These are phyloP conservation scores for Eremobia ochroleuca DNA, from an alignment of 2,888 invertebrate species.

Conservation along the genomic window DNA sequence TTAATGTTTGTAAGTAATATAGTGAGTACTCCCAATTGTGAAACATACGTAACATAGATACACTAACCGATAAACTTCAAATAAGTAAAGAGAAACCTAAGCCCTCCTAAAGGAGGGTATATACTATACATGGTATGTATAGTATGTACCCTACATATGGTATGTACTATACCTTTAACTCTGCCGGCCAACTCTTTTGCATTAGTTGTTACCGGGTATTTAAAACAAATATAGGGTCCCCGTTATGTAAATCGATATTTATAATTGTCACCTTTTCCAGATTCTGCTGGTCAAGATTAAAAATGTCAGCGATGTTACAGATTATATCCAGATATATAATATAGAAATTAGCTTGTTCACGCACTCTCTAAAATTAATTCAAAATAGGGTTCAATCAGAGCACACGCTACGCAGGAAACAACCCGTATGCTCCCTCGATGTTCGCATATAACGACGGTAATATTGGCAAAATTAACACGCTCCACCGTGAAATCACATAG, in stretches of 20 bases:
- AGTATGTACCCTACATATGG: too few relatives aligned
- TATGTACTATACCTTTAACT: not conserved
- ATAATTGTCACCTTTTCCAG: not conserved
- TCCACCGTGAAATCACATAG: conserved; percentile 78
- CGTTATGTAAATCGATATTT: not conserved
- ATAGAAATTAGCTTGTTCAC: conserved; percentile 29
- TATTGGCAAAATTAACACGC: conserved; percentile 81
- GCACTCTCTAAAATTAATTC: conserved; percentile 34
- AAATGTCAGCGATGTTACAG: not conserved
- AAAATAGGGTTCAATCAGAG: conserved; percentile 45
- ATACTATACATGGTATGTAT: too few relatives aligned
- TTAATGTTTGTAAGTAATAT: not conserved
- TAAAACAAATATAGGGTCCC: not conserved
- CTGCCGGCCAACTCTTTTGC: not conserved
- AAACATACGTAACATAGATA: too few relatives aligned
- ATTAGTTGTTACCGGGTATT: not conserved
- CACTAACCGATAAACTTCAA: not conserved
- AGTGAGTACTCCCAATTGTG: too few relatives aligned
- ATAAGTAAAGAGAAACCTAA: not conserved
- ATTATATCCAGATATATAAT: not conserved
- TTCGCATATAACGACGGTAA: conserved; percentile 64
- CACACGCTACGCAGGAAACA: conserved; percentile 57
- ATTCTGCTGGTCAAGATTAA: not conserved
- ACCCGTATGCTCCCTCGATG: conserved; percentile 32
- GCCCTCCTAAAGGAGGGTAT: not conserved